These are phyloP conservation scores for Panorpa germanica DNA, from an alignment of 2,888 invertebrate genomes.

Conservation along the genomic window DNA sequence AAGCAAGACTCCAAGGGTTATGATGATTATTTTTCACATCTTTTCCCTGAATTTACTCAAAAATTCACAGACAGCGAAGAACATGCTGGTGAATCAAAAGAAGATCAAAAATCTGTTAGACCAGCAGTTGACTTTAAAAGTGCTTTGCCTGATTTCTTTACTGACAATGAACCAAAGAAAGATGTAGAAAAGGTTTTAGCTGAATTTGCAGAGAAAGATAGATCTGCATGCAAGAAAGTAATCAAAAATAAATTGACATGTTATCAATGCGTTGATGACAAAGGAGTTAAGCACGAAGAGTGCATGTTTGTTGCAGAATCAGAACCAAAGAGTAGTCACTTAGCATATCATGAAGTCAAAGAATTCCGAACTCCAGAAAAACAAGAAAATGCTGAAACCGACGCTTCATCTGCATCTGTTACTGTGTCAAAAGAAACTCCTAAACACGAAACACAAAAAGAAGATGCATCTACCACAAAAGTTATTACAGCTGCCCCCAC, in stretches of 20 bases:
- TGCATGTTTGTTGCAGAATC: conserved; percentile 59
- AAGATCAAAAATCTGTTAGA: too few relatives aligned
- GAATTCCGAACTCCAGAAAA: conserved; percentile 22
- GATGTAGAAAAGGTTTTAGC: conserved; percentile 50
- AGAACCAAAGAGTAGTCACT: conserved; percentile 39
- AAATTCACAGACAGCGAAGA: conserved; percentile 21
- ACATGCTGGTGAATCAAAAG: conserved; percentile 24
- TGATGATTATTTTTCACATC: too few relatives aligned
- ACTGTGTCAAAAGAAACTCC: conserved; percentile 22
- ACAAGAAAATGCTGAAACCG: conserved; percentile 12
- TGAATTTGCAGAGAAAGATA: conserved; percentile 53
- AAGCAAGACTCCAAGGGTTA: too few relatives aligned
- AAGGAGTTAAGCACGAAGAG: conserved; percentile 54
- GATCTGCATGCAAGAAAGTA: conserved; percentile 50
- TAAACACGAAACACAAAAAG: conserved; percentile 26
- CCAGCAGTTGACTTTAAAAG: conserved; percentile 30
- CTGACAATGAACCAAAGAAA: conserved; percentile 35
- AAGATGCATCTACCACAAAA: conserved; percentile 20
- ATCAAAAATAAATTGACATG: conserved; percentile 60
- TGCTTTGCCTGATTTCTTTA: conserved; percentile 28
- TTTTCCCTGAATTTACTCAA: too few relatives aligned
- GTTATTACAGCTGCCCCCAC: conserved; percentile 18
- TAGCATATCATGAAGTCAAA: conserved; percentile 46
- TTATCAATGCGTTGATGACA: conserved; percentile 47
- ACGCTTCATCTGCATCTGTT: conserved; percentile 25